Evolutionary conservation across 2,888 invertebrate genomes (phyloP), one percentile per base, ranked within the genome.

Genomic region (Apotomis betuletana): DNA sequence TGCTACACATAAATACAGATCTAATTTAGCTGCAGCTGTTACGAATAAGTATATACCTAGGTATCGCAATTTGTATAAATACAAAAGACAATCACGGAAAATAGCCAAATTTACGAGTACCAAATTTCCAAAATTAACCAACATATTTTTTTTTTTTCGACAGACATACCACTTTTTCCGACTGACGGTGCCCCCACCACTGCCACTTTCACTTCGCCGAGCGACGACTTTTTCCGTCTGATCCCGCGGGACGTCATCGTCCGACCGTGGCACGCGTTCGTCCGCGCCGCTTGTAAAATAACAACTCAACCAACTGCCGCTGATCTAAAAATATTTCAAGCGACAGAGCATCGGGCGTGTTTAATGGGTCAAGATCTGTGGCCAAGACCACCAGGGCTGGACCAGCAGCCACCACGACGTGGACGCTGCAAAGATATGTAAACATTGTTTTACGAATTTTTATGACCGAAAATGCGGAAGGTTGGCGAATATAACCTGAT

Each of bases 161-260:
- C 4, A 75, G 75, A 94, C 95, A 92, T 94, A 98, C 98, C 98
- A 90, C 97, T 98, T 94, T 98, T 98, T 75, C 98, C 98, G 77
- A 98, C 98, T 76, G 96, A 96, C 13, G 97, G 97, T 71, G 97
- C 97, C 70, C 98, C 98, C 78, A 98, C 94, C 79, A 98, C 97
- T 57, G 97, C 97, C 81, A 98, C 96, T 94, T 98, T 98, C 78
- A 98, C 96, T 93, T 98, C 98, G 74, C 97, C 96, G 76, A 98
- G 94, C 79, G 97, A 96, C 59, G 97, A 97, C 91, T 98, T 98
- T 94, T 98, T 98, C 81, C 97, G 95, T 79, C 97, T 94, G 78
- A 98, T 97, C 62, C 96, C 97, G 82, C 97, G 95, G 78, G 97
- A 95, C 81, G 97, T 95, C 96, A 96, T 96, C 80, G 81, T 87